phyloP scores from a whole-genome alignment of 2,797 vertebrate genomes.

The Falco berigora region DNA sequence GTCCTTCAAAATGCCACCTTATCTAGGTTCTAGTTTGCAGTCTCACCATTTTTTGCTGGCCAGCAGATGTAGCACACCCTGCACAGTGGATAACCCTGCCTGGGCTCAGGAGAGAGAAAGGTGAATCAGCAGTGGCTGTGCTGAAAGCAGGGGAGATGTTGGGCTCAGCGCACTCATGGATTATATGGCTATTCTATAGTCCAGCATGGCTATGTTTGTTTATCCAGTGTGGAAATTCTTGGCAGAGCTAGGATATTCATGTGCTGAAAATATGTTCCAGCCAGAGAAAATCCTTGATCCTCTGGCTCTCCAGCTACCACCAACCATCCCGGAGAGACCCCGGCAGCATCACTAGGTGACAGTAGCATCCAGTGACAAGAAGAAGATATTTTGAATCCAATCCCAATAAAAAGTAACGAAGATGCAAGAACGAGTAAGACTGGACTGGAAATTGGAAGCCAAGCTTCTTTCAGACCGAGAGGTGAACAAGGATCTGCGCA shows the following conservation, averaged over 20 bases:
- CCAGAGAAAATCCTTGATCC: conserved; percentile 60
- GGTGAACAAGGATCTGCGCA: neutral
- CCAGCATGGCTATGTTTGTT: neutral
- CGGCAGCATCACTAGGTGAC: neutral
- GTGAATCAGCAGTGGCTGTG: neutral
- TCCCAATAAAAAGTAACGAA: neutral
- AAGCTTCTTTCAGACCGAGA: neutral
- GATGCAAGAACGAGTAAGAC: neutral
- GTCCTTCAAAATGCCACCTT: neutral
- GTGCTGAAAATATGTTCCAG: conserved; percentile 26
- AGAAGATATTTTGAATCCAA: neutral
- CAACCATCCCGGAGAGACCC: conserved; percentile 70
- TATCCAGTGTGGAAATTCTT: neutral
- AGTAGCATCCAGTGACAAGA: neutral
- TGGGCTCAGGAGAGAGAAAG: neutral
- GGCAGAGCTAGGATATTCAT: neutral
- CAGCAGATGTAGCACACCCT: neutral
- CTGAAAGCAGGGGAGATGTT: neutral
- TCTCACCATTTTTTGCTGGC: neutral
- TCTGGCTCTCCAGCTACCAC: conserved; percentile 57
- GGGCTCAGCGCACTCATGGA: neutral
- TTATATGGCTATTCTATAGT: neutral
- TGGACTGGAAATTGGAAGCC: neutral
- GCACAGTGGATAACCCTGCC: neutral
- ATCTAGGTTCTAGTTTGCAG: neutral